A percentile compares a stretch with the other conserved stretches of the same genome.
Evolutionary conservation across 2,113 vertebrate species (phyloP).

Genomic region (Cyanistes caeruleus): DNA sequence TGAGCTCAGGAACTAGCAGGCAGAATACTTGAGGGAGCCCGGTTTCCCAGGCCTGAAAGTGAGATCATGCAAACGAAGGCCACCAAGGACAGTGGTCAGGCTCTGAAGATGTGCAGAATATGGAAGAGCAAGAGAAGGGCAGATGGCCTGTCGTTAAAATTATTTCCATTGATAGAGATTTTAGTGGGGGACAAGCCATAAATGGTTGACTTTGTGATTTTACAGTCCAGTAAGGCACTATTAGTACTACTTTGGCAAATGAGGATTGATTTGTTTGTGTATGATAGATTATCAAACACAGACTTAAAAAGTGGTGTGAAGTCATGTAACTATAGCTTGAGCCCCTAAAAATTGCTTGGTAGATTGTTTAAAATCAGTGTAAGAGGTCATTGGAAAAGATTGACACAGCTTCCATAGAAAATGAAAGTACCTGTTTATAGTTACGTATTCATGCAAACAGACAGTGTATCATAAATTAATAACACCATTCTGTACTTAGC

Average conservation of each 20-base stretch:
- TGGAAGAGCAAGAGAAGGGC: background rate
- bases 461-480: slow-evolving; percentile 45
- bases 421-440: slow-evolving; percentile 61
- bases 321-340: background rate
- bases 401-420: slow-evolving; percentile 30
- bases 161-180: background rate
- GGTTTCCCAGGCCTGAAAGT: background rate
- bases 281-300: background rate
- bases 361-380: slow-evolving; percentile 24
- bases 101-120: background rate
- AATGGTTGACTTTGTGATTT: background rate
- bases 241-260: background rate
- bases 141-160: background rate
- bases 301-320: slow-evolving; percentile 37
- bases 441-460: slow-evolving; percentile 53
- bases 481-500: background rate
- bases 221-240: background rate
- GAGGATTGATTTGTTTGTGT: background rate
- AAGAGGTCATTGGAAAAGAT: slow-evolving; percentile 24
- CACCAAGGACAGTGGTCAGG: background rate
- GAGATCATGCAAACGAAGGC: background rate
- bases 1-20: background rate
- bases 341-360: slow-evolving; percentile 47
- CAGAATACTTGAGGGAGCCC: background rate
- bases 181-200: background rate